Conservation (phyloP, 2,113 vertebrate species). For the Peromyscus polionotus region DNA sequence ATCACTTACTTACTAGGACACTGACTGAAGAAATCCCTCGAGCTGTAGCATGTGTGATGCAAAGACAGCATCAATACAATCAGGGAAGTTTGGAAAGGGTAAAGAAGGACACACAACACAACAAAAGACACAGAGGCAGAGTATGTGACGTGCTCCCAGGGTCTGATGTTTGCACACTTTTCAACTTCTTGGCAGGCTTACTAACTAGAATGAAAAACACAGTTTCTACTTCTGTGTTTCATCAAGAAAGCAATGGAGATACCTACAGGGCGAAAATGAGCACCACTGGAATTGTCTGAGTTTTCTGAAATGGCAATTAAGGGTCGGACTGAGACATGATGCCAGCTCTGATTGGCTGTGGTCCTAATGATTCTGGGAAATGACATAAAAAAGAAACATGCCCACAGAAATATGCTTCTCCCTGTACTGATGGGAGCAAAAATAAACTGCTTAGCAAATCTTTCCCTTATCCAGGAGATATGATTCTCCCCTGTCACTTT, state of each 20-base stretch:
- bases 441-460: constrained; percentile 71
- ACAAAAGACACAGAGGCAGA: background rate
- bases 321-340: background rate
- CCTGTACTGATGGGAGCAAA: constrained; percentile 57
- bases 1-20: no score
- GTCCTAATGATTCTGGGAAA: constrained; percentile 40
- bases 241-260: background rate
- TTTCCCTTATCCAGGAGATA: constrained; percentile 56
- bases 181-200: background rate
- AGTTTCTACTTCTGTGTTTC: background rate
- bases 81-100: background rate
- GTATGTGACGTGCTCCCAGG: background rate
- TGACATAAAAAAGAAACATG: constrained; percentile 42
- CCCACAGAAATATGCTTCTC: constrained; percentile 1
- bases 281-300: background rate
- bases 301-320: constrained; percentile 30
- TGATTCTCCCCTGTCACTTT: constrained; percentile 73
- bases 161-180: background rate
- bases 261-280: background rate
- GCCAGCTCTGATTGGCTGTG: background rate
- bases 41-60: background rate
- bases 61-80: background rate
- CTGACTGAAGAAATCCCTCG: background rate
- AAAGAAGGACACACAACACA: background rate
- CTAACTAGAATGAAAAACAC: background rate